phyloP scores from a whole-genome alignment of 2,797 vertebrate species.

The Anomalospiza imberbis region DNA sequence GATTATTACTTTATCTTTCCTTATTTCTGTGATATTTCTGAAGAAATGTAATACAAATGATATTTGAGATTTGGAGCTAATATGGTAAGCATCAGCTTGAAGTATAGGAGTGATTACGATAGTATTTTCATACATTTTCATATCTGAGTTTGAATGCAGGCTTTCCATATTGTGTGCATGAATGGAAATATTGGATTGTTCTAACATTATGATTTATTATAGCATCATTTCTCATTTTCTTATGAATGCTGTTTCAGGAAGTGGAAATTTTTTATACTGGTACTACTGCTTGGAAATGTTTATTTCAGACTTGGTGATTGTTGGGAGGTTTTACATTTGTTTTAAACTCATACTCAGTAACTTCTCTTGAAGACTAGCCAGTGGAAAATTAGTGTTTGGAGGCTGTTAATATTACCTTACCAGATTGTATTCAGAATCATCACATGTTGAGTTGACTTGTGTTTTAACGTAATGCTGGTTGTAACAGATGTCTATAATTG shows the following conservation, averaged over 20 bases:
- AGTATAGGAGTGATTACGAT: neutral
- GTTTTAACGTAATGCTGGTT: neutral
- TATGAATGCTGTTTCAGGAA: neutral
- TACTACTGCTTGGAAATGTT: neutral
- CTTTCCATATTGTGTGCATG: neutral
- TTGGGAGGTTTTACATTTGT: neutral
- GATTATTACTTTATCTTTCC: constrained; percentile 19
- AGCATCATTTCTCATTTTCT: neutral
- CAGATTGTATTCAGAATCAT: neutral
- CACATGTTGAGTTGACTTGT: neutral
- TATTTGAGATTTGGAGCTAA: neutral
- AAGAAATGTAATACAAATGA: neutral
- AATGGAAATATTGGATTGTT: neutral
- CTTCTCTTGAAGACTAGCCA: neutral
- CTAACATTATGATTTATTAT: neutral
- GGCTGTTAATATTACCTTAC: neutral
- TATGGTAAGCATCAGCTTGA: neutral
- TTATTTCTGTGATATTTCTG: neutral
- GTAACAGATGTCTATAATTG: neutral
- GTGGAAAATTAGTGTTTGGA: neutral
- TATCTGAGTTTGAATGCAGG: neutral
- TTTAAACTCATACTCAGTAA: neutral
- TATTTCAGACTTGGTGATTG: neutral
- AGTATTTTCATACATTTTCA: neutral
- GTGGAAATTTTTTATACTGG: neutral